Evolutionary conservation across 1,140 invertebrate genomes (phyloP).

Genomic region (Drosophila cardini): DNA sequence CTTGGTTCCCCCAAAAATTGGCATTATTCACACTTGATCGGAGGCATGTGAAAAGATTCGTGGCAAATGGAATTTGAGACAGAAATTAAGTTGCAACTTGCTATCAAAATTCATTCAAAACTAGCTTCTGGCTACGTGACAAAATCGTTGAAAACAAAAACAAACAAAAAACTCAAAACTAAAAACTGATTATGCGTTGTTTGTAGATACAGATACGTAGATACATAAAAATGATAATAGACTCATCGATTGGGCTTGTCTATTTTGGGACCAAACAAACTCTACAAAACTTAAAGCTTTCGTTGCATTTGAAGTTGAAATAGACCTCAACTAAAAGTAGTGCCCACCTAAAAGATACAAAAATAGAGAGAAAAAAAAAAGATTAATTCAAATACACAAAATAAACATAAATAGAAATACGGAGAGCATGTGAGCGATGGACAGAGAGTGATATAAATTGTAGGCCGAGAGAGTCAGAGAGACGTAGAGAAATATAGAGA

Average conservation of each 20-base stretch:
- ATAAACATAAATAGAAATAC: conserved; percentile 68
- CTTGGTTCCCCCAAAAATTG: conserved; percentile 70
- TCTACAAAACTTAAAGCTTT: conserved; percentile 49
- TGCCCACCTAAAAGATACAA: conserved; percentile 52
- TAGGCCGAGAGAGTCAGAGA: conserved; percentile 18
- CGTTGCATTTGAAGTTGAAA: conserved; percentile 54
- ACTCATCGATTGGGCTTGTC: background rate
- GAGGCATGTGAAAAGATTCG: conserved; percentile 71
- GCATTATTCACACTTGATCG: conserved; percentile 80
- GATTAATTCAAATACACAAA: conserved; percentile 71
- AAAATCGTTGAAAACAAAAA: conserved; percentile 36
- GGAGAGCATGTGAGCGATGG: conserved; percentile 23
- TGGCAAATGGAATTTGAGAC: background rate
- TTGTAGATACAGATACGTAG: conserved; percentile 23
- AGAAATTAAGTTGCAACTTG: conserved; percentile 37
- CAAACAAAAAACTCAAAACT: conserved; percentile 1
- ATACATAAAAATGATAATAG: conserved; percentile 8
- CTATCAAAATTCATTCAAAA: conserved; percentile 72
- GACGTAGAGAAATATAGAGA: conserved; percentile 31
- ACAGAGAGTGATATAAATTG: conserved; percentile 31
- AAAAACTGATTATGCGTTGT: background rate
- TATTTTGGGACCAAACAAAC: background rate
- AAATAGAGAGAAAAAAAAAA: conserved; percentile 49
- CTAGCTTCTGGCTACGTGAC: conserved; percentile 62
- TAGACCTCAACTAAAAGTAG: conserved; percentile 45